Evolutionary conservation across 2,888 invertebrate species (phyloP), one percentile per base, ranked within the genome.

Genomic region (Agonum fuliginosum): DNA sequence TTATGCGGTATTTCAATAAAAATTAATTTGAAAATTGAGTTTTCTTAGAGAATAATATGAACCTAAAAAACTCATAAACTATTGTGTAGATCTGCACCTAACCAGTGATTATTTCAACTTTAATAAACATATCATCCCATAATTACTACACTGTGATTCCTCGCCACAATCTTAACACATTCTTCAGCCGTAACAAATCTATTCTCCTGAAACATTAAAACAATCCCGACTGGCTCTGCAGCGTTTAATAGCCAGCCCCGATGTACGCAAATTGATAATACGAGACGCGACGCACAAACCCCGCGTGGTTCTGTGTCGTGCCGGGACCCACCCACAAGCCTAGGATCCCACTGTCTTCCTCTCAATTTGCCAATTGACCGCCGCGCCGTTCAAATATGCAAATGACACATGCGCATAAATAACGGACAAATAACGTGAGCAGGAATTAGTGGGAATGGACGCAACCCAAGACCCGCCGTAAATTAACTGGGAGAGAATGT

Each of bases 341-440:
- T 20, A 10, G 48, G 5, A 20, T 19, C 48, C 6, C 20, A 6
- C 1, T 48, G 10, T 20, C 8, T 20, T 20, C 19, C 10, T 54
- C 54, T 54, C 54, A 54, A 54, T 54, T 54, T 48, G 37, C 37
- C 37, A n/a, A n/a, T n/a, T n/a, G 37, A 37, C 12, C n/a, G 37
- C 8, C 37, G n/a, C 37, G 37, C 48, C 24, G 30, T 27, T 17
- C 14, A 46, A 48, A 48, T 71, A 71, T 71, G 70, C 70, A 71
- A 71, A 71, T 71, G 70, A 71, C 70, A 71, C 48, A 48, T 24
- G 70, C 24, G 27, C 46, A 70, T 46, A 48, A 48, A 70, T 70
- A 51, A 71, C 24, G 27, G 24, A 70, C 24, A 48, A 48, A 70
- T 70, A 51, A 71, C 30, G 37, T 58, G 24, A 24, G 37, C 10